A percentile compares a stretch with the other conserved stretches of the same genome.
phyloP scores from a whole-genome alignment of 2,888 invertebrate species.

The Epistrophe grossulariae region DNA sequence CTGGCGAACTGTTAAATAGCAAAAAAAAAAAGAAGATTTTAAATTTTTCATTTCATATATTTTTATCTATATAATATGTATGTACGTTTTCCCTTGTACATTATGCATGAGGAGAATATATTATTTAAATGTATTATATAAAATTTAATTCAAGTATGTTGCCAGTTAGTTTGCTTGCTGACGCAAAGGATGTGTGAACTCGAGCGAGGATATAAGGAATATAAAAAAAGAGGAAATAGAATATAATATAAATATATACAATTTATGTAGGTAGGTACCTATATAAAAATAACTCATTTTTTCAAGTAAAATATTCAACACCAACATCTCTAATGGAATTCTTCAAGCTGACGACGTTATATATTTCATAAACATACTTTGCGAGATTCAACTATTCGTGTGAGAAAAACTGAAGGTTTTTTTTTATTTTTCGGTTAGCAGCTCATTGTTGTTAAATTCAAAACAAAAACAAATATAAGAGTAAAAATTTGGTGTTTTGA shows the following conservation, averaged over 20 bases:
- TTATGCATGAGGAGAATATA: conserved; percentile 36
- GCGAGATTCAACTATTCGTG: not conserved
- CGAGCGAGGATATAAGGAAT: not conserved
- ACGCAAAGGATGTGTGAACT: not conserved
- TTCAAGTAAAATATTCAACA: too few relatives aligned
- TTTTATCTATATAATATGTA: not conserved
- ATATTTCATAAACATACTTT: not conserved
- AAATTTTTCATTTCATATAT: conserved; percentile 26
- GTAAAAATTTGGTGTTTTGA: too few relatives aligned
- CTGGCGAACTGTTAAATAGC: conserved; percentile 90
- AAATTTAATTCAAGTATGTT: conserved; percentile 26
- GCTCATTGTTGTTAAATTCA: too few relatives aligned
- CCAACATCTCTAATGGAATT: too few relatives aligned
- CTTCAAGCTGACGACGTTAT: too few relatives aligned
- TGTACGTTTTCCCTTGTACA: not conserved
- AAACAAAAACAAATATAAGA: too few relatives aligned
- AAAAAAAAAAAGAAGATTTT: conserved; percentile 6
- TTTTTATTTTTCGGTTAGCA: not conserved
- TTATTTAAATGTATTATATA: conserved; percentile 26
- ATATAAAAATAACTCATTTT: too few relatives aligned
- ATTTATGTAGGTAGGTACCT: too few relatives aligned
- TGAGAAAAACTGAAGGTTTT: not conserved
- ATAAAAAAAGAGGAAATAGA: not conserved
- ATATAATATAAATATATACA: too few relatives aligned
- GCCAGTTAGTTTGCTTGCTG: conserved; percentile 33